These are phyloP conservation scores for Lasioglossum pauxillum DNA, from an alignment of 2,888 invertebrate genomes.

Conservation along the genomic window DNA sequence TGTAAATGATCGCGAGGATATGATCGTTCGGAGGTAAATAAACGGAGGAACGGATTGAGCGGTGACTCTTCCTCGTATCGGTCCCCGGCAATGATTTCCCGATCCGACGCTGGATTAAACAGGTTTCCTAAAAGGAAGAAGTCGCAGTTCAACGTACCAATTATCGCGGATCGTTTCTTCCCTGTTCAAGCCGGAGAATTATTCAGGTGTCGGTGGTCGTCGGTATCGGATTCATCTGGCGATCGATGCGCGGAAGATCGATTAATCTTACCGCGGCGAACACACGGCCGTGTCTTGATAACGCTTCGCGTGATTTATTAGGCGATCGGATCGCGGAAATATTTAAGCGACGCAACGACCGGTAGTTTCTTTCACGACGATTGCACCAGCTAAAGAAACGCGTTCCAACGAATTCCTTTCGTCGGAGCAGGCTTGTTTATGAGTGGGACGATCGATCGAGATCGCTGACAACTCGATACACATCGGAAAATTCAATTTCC, in stretches of 20 bases:
- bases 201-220: constrained; percentile 39
- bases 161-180: constrained; percentile 49
- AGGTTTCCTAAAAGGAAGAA: constrained; percentile 54
- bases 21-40: neutral
- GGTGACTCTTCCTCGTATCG: constrained; percentile 12
- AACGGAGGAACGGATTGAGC: neutral
- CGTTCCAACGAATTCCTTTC: constrained; percentile 21
- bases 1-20: no score
- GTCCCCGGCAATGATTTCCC: constrained; percentile 6
- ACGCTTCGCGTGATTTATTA: constrained; percentile 54
- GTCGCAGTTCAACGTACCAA: constrained; percentile 46
- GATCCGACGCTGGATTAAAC: constrained; percentile 46
- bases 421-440: constrained; percentile 51
- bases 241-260: constrained; percentile 38
- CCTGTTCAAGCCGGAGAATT: constrained; percentile 41
- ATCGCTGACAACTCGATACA: neutral
- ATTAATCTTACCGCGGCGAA: constrained; percentile 50
- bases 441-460: constrained; percentile 27
- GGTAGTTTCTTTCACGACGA: neutral
- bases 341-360: constrained; percentile 31
- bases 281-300: constrained; percentile 29
- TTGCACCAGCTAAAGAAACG: neutral
- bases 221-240: constrained; percentile 44
- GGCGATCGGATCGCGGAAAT: constrained; percentile 29
- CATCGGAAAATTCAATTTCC: neutral